Conservation (phyloP, 2,797 vertebrate genomes). For the Catharus ustulatus region DNA sequence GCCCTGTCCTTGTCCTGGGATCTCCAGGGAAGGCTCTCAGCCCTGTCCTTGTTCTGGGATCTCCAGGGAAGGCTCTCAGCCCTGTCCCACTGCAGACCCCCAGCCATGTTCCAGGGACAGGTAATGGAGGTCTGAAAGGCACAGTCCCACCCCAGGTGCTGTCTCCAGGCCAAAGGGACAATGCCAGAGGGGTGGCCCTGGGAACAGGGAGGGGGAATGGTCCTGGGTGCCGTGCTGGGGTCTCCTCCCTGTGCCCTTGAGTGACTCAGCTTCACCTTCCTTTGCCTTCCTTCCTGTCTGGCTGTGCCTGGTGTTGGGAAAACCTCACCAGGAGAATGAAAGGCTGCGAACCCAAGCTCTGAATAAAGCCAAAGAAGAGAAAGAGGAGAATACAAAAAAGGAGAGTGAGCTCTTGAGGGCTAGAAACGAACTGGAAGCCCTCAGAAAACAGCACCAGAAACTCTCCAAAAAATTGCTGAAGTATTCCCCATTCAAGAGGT, state of each 20-base stretch:
- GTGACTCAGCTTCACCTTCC: neutral
- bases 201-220: no score
- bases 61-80: neutral
- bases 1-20: neutral
- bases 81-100: neutral
- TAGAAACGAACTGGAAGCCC: slow-evolving; percentile 19
- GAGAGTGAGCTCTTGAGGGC: slow-evolving; percentile 47
- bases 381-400: slow-evolving; percentile 1
- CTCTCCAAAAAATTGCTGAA: slow-evolving; percentile 31
- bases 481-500: slow-evolving; percentile 65
- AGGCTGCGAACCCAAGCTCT: slow-evolving; percentile 45
- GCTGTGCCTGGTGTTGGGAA: neutral
- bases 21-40: neutral
- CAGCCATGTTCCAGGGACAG: neutral
- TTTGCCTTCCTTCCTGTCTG: neutral
- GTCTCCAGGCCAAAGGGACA: neutral
- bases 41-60: neutral
- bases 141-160: neutral
- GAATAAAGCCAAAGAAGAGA: slow-evolving; percentile 55
- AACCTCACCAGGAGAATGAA: slow-evolving; percentile 58
- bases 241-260: neutral
- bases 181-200: neutral
- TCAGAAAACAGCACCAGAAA: slow-evolving; percentile 41
- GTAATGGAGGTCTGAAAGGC: neutral
- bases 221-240: neutral